Evolutionary conservation across 2,113 vertebrate species (phyloP).

Genomic region (Falcunculus frontatus): DNA sequence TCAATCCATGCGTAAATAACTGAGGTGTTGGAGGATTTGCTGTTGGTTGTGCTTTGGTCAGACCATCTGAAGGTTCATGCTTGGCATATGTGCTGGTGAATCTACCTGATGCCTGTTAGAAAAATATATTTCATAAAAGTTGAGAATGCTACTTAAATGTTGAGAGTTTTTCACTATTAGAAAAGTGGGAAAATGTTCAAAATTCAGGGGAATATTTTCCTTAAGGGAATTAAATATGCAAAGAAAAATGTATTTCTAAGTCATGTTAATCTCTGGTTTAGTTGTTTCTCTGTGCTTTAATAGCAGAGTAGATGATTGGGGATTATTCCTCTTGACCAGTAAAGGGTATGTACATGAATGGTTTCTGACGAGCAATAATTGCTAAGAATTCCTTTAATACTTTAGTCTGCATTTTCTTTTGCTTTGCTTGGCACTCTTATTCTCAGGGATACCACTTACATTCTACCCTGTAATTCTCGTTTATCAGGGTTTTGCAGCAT

Average conservation of each 20-base stretch:
- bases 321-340: background rate
- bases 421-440: background rate
- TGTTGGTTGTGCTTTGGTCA: background rate
- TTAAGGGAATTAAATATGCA: background rate
- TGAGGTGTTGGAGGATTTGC: background rate
- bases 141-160: background rate
- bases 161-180: background rate
- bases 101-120: background rate
- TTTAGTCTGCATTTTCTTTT: background rate
- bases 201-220: background rate
- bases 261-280: background rate
- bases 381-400: background rate
- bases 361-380: background rate
- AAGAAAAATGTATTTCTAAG: background rate
- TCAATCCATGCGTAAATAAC: background rate
- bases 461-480: background rate
- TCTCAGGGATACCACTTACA: background rate
- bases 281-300: background rate
- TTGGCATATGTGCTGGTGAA: background rate
- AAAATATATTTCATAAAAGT: background rate
- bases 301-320: background rate
- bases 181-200: background rate
- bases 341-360: background rate
- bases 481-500: background rate
- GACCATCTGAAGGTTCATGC: background rate